Base-by-base conservation (phyloP, 2,888 invertebrate genomes). In the Biston stratarius region DNA sequence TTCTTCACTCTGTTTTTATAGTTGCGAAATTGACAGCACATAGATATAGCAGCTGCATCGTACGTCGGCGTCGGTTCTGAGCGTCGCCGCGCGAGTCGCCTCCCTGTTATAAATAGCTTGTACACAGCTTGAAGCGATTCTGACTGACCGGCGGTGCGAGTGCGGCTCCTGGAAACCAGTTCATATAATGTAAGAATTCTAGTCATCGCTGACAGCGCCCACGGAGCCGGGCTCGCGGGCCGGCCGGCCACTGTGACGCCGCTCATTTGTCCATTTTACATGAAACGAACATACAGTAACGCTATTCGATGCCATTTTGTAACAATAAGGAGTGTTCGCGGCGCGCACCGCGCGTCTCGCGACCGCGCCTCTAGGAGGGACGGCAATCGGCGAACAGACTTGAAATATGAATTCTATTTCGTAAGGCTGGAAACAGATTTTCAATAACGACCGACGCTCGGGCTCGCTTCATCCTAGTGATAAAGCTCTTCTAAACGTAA, bases 301-400 rank as follows among this genome's bases (percentile, higher is more conserved):
- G 74, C 77, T 75, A 77, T 81, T 80, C 75, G 80, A 86, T 83
- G 86, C 86, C 85, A 85, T 85, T 83, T 79, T 79, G 73, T 78
- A 71, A 74, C 67, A 70, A 61, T 66, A 73, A 71, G 74, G 73
- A 40, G 61, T 51, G 60, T 52, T 62, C 71, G 57, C 68, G 56
- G 11, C 52, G 10, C 11, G 45, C 10, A 52, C 36, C 66, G 72
- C 71, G 74, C 72, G 73, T 71, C 63, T 36, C 51, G 69, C 40
- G 69, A 49, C 62, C 67, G 12, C n/a, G 40, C 57, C 64, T 80
- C 78, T 5, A 40, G 42, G 55, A 40, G 10, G 12, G 55, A 42
- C 40, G 40, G 8, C 42, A 6, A 24, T 40, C 15, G 55, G 24
- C 40, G 55, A 15, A 34, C 11, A 45, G 47, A 14, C 15, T 10